Percentiles rank a stretch among this genome's conserved stretches.
phyloP scores from a whole-genome alignment of 2,888 invertebrate genomes.

The Hemistola chrysoprasaria region DNA sequence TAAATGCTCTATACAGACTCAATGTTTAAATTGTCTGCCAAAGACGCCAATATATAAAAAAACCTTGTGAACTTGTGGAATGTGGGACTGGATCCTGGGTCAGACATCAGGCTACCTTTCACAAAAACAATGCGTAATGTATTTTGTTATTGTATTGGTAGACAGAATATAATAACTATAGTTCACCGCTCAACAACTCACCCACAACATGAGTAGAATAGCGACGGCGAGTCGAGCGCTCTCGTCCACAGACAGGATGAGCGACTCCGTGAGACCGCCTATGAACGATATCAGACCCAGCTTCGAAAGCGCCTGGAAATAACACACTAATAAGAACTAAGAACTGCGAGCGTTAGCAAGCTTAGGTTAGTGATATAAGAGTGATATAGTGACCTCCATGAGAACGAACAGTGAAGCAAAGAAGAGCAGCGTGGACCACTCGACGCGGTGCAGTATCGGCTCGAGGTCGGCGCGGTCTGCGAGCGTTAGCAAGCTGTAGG shows the following conservation, averaged over 20 bases:
- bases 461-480: slow-evolving; percentile 88
- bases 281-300: slow-evolving; percentile 90
- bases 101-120: too few species aligned
- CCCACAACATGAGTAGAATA: slow-evolving; percentile 89
- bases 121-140: too few species aligned
- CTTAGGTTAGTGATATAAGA: neutral
- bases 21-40: too few species aligned
- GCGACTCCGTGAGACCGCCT: slow-evolving; percentile 84
- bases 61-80: too few species aligned
- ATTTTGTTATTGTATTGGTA: too few species aligned
- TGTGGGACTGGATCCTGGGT: too few species aligned
- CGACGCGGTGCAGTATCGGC: slow-evolving; percentile 90
- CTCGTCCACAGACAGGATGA: slow-evolving; percentile 84
- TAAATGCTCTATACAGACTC: too few species aligned
- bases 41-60: too few species aligned
- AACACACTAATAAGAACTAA: neutral
- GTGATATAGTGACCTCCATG: slow-evolving; percentile 88
- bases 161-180: too few species aligned
- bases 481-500: slow-evolving; percentile 88
- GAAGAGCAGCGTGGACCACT: slow-evolving; percentile 94
- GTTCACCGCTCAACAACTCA: slow-evolving; percentile 44
- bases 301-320: slow-evolving; percentile 84
- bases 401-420: slow-evolving; percentile 92
- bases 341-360: too few species aligned
- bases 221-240: slow-evolving; percentile 85